Evolutionary conservation across 2,113 vertebrate genomes (phyloP).

Genomic region (Galbula dea): DNA sequence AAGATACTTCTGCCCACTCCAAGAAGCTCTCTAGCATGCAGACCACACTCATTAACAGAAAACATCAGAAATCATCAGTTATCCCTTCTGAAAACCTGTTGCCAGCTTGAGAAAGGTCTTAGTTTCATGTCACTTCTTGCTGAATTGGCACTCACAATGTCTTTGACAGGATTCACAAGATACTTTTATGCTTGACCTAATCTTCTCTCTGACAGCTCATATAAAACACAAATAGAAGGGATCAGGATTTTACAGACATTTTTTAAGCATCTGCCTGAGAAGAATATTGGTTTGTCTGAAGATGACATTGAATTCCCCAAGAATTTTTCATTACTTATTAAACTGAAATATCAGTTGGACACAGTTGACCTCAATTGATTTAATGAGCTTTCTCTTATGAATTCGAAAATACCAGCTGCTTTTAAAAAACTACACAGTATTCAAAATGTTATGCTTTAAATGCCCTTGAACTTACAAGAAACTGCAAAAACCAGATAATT

Average conservation of each 20-base stretch:
- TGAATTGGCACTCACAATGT: neutral
- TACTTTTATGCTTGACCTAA: conserved; percentile 20
- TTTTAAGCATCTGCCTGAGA: conserved; percentile 17
- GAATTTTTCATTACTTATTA: neutral
- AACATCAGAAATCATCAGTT: neutral
- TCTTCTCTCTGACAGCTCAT: conserved; percentile 29
- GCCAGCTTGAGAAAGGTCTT: neutral
- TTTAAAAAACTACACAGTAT: neutral
- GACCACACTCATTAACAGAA: neutral
- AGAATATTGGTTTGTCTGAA: neutral
- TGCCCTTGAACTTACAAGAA: neutral
- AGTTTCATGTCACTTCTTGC: neutral
- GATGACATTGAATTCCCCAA: neutral
- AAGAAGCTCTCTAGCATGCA: neutral
- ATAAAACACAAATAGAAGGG: neutral
- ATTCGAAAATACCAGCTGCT: neutral
- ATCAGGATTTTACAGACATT: conserved; percentile 20
- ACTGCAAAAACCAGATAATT: neutral
- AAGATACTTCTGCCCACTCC: neutral
- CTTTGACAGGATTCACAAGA: conserved; percentile 22
- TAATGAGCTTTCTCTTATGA: neutral
- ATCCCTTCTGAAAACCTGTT: neutral
- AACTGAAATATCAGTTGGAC: neutral
- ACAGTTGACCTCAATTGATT: neutral
- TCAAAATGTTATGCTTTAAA: neutral